These are phyloP conservation scores for Drosophila bocqueti DNA, from an alignment of 1,140 invertebrate genomes.

Conservation along the genomic window DNA sequence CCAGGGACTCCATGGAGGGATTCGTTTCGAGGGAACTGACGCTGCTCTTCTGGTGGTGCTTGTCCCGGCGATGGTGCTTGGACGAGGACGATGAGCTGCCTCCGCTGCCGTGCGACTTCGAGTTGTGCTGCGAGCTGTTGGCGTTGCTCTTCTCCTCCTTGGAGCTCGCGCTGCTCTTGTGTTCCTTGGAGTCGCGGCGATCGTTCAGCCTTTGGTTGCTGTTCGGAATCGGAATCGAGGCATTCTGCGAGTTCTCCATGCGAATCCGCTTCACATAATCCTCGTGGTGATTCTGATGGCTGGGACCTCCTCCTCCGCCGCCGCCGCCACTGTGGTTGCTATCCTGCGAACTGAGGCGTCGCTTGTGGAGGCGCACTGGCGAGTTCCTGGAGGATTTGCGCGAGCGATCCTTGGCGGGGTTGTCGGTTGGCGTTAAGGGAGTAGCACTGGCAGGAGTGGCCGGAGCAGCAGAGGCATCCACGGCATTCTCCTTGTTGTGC, in stretches of 20 bases:
- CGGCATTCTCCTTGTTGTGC: slow-evolving; percentile 80
- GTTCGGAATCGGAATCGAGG: slow-evolving; percentile 15
- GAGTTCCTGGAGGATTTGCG: slow-evolving; percentile 85
- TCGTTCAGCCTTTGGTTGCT: slow-evolving; percentile 85
- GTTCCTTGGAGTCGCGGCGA: slow-evolving; percentile 91
- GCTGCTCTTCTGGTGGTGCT: slow-evolving; percentile 64
- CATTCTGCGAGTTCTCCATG: slow-evolving; percentile 83
- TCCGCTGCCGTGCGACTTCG: slow-evolving; percentile 52
- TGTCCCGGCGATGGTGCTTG: slow-evolving; percentile 65
- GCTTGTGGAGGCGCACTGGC: slow-evolving; percentile 89
- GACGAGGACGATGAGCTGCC: slow-evolving; percentile 55
- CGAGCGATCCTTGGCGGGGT: slow-evolving; percentile 57
- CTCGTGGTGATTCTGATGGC: slow-evolving; percentile 62
- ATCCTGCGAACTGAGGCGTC: slow-evolving; percentile 92
- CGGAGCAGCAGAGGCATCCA: slow-evolving; percentile 20
- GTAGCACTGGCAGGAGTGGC: not conserved
- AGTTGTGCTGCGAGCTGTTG: slow-evolving; percentile 26
- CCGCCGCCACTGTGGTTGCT: slow-evolving; percentile 86
- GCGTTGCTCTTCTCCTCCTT: slow-evolving; percentile 57
- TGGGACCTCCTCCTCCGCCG: slow-evolving; percentile 3
- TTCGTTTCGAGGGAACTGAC: slow-evolving; percentile 34
- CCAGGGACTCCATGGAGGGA: slow-evolving; percentile 20
- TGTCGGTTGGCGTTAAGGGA: slow-evolving; percentile 20
- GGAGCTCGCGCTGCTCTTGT: slow-evolving; percentile 50
- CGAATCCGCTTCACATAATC: slow-evolving; percentile 91